These are phyloP conservation scores for Protophormia terraenovae DNA, from an alignment of 2,888 invertebrate genomes.

Conservation along the genomic window DNA sequence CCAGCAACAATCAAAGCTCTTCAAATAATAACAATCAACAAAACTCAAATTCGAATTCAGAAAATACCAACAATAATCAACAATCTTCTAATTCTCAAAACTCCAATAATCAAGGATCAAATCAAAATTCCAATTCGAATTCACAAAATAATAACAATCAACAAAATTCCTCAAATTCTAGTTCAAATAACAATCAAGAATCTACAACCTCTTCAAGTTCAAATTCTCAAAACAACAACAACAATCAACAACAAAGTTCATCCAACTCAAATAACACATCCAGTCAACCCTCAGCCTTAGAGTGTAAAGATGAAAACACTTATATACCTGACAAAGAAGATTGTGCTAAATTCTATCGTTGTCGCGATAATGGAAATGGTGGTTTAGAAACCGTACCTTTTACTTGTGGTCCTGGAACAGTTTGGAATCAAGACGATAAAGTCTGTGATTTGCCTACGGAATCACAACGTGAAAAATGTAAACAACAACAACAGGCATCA, in stretches of 20 bases:
- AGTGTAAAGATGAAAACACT: slow-evolving; percentile 79
- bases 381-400: slow-evolving; percentile 82
- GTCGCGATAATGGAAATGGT: slow-evolving; percentile 81
- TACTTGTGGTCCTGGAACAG: slow-evolving; percentile 83
- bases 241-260: slow-evolving; percentile 31
- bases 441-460: slow-evolving; percentile 82
- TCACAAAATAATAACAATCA: slow-evolving; percentile 43
- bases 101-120: background rate
- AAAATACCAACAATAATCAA: slow-evolving; percentile 66
- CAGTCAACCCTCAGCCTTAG: slow-evolving; percentile 62
- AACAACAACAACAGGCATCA: slow-evolving; percentile 59
- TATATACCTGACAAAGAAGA: slow-evolving; percentile 81
- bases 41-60: slow-evolving; percentile 59
- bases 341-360: slow-evolving; percentile 84
- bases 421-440: slow-evolving; percentile 83
- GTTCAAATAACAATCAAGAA: slow-evolving; percentile 56
- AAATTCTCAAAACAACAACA: slow-evolving; percentile 49
- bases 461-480: slow-evolving; percentile 75
- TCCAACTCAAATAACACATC: slow-evolving; percentile 51
- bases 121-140: slow-evolving; percentile 29
- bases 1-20: too few species aligned
- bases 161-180: slow-evolving; percentile 57
- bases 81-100: slow-evolving; percentile 37
- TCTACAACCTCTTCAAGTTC: slow-evolving; percentile 59
- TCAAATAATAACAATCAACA: slow-evolving; percentile 46